These are phyloP conservation scores for Euwallacea similis DNA, from an alignment of 1,140 invertebrate species.

Conservation along the genomic window DNA sequence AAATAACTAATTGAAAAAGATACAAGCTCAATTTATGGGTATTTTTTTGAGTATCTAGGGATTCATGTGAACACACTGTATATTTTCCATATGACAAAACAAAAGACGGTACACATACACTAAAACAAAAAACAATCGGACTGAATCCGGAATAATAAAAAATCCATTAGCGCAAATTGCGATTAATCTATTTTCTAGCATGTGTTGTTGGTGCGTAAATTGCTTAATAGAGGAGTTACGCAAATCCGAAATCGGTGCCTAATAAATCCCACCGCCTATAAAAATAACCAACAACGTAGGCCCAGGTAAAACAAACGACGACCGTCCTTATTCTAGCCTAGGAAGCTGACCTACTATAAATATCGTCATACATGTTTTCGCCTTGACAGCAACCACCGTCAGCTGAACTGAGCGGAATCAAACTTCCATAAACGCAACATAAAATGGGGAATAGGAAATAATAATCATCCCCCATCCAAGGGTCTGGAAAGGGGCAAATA, in stretches of 20 bases:
- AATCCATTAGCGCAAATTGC: too few species aligned
- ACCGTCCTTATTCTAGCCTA: neutral
- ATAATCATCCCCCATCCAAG: too few species aligned
- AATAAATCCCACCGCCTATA: neutral
- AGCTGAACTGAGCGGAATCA: neutral
- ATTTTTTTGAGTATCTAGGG: too few species aligned
- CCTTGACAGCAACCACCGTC: conserved; percentile 29
- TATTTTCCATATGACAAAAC: too few species aligned
- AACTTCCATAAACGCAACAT: neutral
- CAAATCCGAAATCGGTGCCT: neutral
- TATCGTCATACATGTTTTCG: conserved; percentile 24
- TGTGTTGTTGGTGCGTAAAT: conserved; percentile 4
- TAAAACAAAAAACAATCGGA: too few species aligned
- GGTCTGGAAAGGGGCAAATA: conserved; percentile 23
- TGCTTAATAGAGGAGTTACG: conserved; percentile 1
- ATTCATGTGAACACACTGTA: too few species aligned
- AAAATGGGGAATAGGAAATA: too few species aligned
- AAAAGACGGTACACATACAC: too few species aligned
- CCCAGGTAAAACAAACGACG: neutral
- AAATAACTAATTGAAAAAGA: too few species aligned
- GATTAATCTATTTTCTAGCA: too few species aligned
- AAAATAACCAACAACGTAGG: conserved; percentile 4
- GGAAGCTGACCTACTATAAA: conserved; percentile 8
- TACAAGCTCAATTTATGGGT: too few species aligned
- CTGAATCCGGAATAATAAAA: too few species aligned